Evolutionary conservation across 1,140 invertebrate species (phyloP), one percentile per base, ranked within the genome.

Genomic region (Adelges cooleyi): DNA sequence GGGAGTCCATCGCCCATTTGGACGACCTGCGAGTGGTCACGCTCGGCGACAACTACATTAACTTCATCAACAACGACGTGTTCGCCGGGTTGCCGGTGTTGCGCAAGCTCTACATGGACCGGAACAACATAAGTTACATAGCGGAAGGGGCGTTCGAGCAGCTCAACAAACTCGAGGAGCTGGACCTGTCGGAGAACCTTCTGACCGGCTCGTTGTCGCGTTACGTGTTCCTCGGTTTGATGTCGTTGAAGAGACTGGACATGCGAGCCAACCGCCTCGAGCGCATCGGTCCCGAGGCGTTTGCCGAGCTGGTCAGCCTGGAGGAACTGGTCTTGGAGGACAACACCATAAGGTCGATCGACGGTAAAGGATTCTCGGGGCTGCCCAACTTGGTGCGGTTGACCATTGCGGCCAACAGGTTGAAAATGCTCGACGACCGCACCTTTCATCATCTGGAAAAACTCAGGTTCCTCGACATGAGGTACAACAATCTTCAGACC

Each of bases 121-220:
- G 80, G 18, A 90, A 90, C 72, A 85, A 86, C 71, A 82, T 90
- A 51, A 81, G 81, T n/a, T 76, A 79, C 10, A 75, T 90, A 48
- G 83, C 83, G 67, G 85, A 88, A 59, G 78, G 80, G 11, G 83
- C 86, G 0, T 88, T 89, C 71, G 79, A 79, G 50, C 79, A 86
- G 65, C 76, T 87, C 68, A 76, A 75, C 2, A 77, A 79, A 36
- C 74, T 89, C 4, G 77, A 81, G 17, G 84, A 85, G 68, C 75
- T 90, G 48, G 83, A 86, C 62, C 74, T 90, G 67, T 81, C 80
- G 65, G 78, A 79, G 65, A 90, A 90, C 74, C 80, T 82, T 68
- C 81, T 90, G 62, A 78, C 79, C 49, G 56, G 56, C 8, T 79
- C 83, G 20, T 72, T 88, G 67, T 84, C 83, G 6, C 79, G 80